Evolutionary conservation across 1,140 invertebrate genomes (phyloP).

Genomic region (Chrysomallon squamiferum): DNA sequence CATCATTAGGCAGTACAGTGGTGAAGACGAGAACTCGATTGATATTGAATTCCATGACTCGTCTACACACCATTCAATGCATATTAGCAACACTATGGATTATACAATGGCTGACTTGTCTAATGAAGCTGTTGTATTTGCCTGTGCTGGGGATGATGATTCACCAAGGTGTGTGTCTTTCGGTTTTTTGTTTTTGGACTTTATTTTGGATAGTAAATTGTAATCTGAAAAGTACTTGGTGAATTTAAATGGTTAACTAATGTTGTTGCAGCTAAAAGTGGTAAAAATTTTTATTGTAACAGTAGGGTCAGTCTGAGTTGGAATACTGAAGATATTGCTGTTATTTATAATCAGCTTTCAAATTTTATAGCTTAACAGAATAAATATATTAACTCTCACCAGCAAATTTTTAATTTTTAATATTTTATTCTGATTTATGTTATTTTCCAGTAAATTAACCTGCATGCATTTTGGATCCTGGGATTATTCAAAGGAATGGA

Average conservation of each 20-base stretch:
- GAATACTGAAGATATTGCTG: no score
- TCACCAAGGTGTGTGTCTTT: conserved; percentile 65
- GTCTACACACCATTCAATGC: conserved; percentile 86
- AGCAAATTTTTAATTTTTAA: no score
- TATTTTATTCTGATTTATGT: no score
- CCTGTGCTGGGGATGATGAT: conserved; percentile 70
- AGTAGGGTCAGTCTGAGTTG: no score
- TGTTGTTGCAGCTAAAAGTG: no score
- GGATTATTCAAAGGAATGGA: conserved; percentile 89
- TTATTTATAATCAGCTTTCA: no score
- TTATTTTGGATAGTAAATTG: no score
- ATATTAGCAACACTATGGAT: conserved; percentile 79
- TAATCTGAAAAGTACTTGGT: no score
- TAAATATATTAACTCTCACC: no score
- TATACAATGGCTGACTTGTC: conserved; percentile 87
- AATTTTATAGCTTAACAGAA: no score
- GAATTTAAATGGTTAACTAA: no score
- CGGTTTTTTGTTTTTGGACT: conserved; percentile 78
- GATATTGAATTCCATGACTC: conserved; percentile 96
- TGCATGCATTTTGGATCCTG: conserved; percentile 79
- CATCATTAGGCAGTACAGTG: conserved; percentile 59
- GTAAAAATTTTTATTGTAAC: no score
- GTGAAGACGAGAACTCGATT: conserved; percentile 72
- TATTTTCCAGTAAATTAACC: conserved; percentile 71
- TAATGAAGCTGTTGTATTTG: conserved; percentile 78